phyloP scores from a whole-genome alignment of 2,888 invertebrate genomes.

The Venusia cambrica region DNA sequence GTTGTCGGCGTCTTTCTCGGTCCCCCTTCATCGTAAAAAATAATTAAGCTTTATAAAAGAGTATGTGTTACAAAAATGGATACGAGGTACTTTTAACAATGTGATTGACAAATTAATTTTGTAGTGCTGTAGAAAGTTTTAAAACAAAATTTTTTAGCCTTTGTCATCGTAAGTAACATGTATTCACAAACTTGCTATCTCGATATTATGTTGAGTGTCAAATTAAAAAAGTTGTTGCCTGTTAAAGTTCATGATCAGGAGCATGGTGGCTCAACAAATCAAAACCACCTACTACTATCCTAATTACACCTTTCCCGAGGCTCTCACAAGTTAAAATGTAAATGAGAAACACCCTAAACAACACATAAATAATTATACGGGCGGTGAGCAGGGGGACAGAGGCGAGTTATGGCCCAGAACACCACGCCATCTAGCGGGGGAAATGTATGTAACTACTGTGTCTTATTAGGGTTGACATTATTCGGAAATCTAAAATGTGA shows the following conservation, averaged over 20 bases:
- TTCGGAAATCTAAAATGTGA: not conserved
- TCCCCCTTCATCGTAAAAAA: conserved; percentile 32
- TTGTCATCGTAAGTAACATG: no score
- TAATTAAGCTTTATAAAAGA: conserved; percentile 32
- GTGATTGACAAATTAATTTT: no score
- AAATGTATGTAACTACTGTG: conserved; percentile 8
- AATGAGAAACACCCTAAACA: conserved; percentile 24
- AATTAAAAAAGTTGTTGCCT: no score
- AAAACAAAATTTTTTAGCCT: no score
- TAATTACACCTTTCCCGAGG: conserved; percentile 18
- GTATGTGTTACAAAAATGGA: conserved; percentile 25
- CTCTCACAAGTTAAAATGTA: conserved; percentile 17
- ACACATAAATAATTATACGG: conserved; percentile 61
- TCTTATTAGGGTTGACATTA: not conserved
- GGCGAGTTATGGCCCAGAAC: conserved; percentile 40
- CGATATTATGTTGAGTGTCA: no score
- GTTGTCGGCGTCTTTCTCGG: conserved; percentile 23
- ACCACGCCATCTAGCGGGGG: conserved; percentile 9
- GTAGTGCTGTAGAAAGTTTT: no score
- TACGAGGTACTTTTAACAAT: no score
- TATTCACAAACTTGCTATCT: no score
- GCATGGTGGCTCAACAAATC: conserved; percentile 18
- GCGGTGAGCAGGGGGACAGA: conserved; percentile 41
- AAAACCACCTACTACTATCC: conserved; percentile 10
- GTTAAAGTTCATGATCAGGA: no score